A percentile compares a stretch with the other conserved stretches of the same genome.
Evolutionary conservation across 2,888 invertebrate genomes (phyloP).

Genomic region (Dryocosmus kuriphilus): DNA sequence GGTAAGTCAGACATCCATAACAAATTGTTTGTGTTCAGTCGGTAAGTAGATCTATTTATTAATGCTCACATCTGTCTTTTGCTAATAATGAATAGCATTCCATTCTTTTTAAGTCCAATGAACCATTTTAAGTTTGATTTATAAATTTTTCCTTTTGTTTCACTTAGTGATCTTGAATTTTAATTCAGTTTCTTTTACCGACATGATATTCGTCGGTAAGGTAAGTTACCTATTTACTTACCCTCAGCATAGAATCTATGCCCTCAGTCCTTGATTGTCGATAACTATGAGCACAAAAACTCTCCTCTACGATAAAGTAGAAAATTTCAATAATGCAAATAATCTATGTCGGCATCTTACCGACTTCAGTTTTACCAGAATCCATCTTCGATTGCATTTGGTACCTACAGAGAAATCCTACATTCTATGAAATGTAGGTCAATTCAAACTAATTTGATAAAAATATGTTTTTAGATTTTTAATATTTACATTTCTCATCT

Average conservation of each 20-base stretch:
- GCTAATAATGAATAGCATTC: too few relatives aligned
- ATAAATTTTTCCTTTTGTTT: too few relatives aligned
- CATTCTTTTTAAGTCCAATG: too few relatives aligned
- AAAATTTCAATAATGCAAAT: constrained; percentile 1
- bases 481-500: too few relatives aligned
- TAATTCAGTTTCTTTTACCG: too few relatives aligned
- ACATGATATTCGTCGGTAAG: background rate
- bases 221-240: background rate
- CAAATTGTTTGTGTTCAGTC: background rate
- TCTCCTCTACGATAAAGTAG: background rate
- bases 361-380: background rate
- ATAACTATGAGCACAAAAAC: background rate
- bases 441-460: background rate
- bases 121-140: too few relatives aligned
- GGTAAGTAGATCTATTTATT: background rate
- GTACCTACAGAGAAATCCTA: background rate
- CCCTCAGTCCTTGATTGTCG: background rate
- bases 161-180: too few relatives aligned
- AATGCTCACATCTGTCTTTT: background rate
- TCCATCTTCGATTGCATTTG: too few relatives aligned
- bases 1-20: background rate
- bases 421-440: background rate
- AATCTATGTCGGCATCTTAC: background rate
- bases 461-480: background rate
- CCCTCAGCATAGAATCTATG: too few relatives aligned